Percentiles rank a stretch among this genome's conserved stretches.
phyloP scores from a whole-genome alignment of 2,888 invertebrate species.

The Chrysotoxum bicinctum region DNA sequence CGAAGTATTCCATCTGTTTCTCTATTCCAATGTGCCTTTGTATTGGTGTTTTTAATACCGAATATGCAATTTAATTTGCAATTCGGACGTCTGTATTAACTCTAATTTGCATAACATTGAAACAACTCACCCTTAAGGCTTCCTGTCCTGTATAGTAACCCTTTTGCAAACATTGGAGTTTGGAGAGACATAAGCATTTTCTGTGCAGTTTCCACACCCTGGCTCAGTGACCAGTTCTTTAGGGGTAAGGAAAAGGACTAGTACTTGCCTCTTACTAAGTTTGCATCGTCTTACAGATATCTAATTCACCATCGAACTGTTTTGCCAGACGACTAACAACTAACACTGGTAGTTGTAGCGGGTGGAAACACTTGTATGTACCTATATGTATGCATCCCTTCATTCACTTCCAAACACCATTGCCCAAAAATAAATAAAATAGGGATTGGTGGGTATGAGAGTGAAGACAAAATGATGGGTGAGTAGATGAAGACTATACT shows the following conservation, averaged over 20 bases:
- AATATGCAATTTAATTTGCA: constrained; percentile 76
- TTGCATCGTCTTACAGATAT: constrained; percentile 64
- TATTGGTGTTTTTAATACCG: constrained; percentile 68
- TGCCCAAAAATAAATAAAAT: constrained; percentile 68
- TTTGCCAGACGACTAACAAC: constrained; percentile 36
- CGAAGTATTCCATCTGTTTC: constrained; percentile 61
- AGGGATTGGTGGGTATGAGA: constrained; percentile 34
- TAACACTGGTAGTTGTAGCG: constrained; percentile 2
- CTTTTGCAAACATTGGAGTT: constrained; percentile 31
- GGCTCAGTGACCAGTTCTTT: neutral
- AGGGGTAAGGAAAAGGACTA: constrained; percentile 16
- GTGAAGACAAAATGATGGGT: constrained; percentile 33
- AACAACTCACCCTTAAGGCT: constrained; percentile 69
- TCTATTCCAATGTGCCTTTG: constrained; percentile 25
- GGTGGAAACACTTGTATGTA: constrained; percentile 20
- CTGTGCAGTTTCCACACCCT: constrained; percentile 46
- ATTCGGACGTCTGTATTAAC: constrained; percentile 76
- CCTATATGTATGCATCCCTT: constrained; percentile 41
- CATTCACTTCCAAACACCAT: neutral
- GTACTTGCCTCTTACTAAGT: constrained; percentile 42
- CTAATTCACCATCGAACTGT: constrained; percentile 65
- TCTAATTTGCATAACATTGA: constrained; percentile 76
- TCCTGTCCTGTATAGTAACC: constrained; percentile 25
- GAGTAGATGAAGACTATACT: constrained; percentile 5
- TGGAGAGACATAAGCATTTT: constrained; percentile 57